These are phyloP conservation scores for Seira ritae DNA, from an alignment of 2,888 invertebrate species.

Conservation along the genomic window DNA sequence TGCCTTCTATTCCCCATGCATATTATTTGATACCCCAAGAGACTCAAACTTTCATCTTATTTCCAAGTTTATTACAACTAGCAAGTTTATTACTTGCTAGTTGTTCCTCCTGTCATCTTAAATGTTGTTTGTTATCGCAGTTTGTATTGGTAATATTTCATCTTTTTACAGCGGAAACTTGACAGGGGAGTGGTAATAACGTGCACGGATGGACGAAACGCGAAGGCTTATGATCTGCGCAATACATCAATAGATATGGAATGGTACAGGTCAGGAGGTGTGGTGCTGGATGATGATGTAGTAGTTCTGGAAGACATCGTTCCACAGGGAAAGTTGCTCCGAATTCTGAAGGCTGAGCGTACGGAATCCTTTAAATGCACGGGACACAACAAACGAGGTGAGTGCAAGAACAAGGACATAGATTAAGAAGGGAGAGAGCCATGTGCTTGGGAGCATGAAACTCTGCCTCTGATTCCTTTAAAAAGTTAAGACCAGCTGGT, in stretches of 20 bases:
- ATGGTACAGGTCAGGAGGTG: conserved; percentile 26
- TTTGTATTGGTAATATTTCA: too few relatives aligned
- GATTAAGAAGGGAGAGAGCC: neutral
- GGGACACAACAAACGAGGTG: conserved; percentile 66
- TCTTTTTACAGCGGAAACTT: conserved; percentile 37
- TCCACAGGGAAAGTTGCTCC: conserved; percentile 68
- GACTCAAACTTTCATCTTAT: too few relatives aligned
- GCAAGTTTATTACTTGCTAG: too few relatives aligned
- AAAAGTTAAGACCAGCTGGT: neutral
- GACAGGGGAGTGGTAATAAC: conserved; percentile 45
- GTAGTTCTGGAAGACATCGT: conserved; percentile 64
- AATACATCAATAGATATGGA: conserved; percentile 45
- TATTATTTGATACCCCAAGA: too few relatives aligned
- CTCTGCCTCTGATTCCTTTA: neutral
- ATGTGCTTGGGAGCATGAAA: neutral
- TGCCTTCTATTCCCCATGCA: too few relatives aligned
- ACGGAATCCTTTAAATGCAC: conserved; percentile 65
- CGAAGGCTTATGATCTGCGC: conserved; percentile 25
- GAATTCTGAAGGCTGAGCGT: conserved; percentile 64
- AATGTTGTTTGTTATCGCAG: too few relatives aligned
- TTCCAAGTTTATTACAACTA: too few relatives aligned
- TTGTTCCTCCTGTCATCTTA: too few relatives aligned
- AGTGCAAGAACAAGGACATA: conserved; percentile 12
- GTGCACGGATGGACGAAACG: conserved; percentile 54
- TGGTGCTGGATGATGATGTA: conserved; percentile 38